A percentile compares a stretch with the other conserved stretches of the same genome.
These are phyloP conservation scores for Urocynchramus pylzowi DNA, from an alignment of 2,113 vertebrate species.

Conservation along the genomic window DNA sequence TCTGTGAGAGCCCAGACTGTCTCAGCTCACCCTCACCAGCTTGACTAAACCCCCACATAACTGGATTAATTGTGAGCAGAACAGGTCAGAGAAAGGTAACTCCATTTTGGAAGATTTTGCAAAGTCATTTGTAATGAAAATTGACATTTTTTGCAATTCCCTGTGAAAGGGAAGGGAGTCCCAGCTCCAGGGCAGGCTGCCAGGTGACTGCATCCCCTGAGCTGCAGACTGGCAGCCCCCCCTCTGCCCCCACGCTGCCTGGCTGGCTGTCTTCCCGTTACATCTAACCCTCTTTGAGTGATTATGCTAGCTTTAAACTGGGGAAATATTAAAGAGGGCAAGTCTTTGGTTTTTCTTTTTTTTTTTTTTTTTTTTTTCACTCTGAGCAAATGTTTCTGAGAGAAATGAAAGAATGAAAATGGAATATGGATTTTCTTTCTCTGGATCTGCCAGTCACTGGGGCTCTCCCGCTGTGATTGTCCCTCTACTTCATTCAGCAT, in stretches of 20 bases:
- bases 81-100: neutral
- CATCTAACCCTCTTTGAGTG: neutral
- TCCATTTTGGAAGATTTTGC: constrained; percentile 20
- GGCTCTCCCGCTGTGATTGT: neutral
- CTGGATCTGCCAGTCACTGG: neutral
- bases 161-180: neutral
- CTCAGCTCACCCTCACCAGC: neutral
- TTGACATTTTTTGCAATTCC: neutral
- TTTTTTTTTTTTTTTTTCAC: neutral
- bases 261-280: neutral
- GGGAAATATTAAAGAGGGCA: neutral
- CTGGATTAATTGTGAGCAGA: neutral
- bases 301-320: neutral
- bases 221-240: neutral
- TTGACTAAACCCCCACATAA: neutral
- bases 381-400: neutral
- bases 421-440: neutral
- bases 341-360: neutral
- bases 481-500: neutral
- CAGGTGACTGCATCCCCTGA: neutral
- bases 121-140: constrained; percentile 30
- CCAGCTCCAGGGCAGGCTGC: neutral
- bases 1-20: neutral
- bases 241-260: neutral
- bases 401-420: neutral